Base-by-base conservation (phyloP, 1,140 invertebrate species). In the Ephestia elutella region DNA sequence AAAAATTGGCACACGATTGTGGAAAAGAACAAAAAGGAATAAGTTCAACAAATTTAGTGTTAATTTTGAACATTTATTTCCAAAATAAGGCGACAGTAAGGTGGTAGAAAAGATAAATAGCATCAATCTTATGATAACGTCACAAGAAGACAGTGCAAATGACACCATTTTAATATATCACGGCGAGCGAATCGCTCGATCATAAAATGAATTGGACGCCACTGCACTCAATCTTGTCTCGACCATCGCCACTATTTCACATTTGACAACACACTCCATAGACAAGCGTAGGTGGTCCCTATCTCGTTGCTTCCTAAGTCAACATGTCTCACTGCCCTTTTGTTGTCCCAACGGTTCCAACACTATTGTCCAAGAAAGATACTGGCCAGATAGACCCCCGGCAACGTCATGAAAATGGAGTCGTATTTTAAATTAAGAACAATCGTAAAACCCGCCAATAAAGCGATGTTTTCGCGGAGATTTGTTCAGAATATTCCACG, bases 281-380 rank as follows among this genome's bases (percentile, higher is more conserved):
- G 30, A 32, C 30, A 53, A 21, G 50, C 50, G 50, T 53, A 53
- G 50, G 50, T 53, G 50, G 50, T 53, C 50, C 49, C 21, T 53
- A 53, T 53, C 50, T 53, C 19, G 13, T 13, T 21, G 19, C 21
- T 25, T 25, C 50, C 21, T 53, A 25, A 53, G 50, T 25, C 19
- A 53, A 53, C 50, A 53, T 53, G 21, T 25, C 20, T 53, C 21
- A 15, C 50, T 50, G 49, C 9, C 18, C 49, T 53, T 53, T 53
- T 53, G 50, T 53, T 25, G 50, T 53, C 20, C 13, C 20, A 53
- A 19, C 18, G 20, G 50, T 53, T 11, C 13, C 20, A 53, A 19
- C 18, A 50, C 18, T 50, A 53, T 53, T 53, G 50, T 53, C 50
- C 21, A 25, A 20, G n/a, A 50, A 44, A 44, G 13, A 44, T 35